Base-by-base conservation (phyloP, 2,888 invertebrate species). In the Kuschelorhynchus macadamiae region DNA sequence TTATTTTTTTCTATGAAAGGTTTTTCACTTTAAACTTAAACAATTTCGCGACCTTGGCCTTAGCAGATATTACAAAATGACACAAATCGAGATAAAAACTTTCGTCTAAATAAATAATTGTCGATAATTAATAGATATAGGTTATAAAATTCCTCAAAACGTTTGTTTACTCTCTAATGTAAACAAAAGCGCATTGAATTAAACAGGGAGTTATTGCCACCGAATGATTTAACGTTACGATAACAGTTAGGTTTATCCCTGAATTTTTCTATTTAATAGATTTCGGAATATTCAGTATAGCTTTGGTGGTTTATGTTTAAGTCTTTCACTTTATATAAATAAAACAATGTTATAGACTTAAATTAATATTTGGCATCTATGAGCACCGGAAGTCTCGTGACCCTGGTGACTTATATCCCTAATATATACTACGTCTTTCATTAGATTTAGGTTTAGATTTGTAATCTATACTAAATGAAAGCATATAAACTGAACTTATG, bases 391-490 rank as follows among this genome's bases (percentile, higher is more conserved):
- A n/a, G n/a, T n/a, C n/a, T n/a, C n/a, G n/a, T n/a, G n/a, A n/a
- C n/a, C n/a, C n/a, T n/a, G 20, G 12, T 55, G 42, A 21, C 41
- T 16, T 30, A 25, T 25, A 8, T 42, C 55, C 16, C 41, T 36
- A 36, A 12, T 30, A 63, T 75, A 77, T 77, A 78, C 79, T 78
- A 77, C 76, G 81, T 81, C 81, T 81, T 81, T 81, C 81, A 81
- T 78, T 79, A 80, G 79, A 74, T 75, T 76, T 77, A 77, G 76
- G 72, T 62, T 75, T 67, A 56, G 57, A 52, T 52, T 36, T 46
- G 42, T 64, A 57, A 62, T 44, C 55, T 55, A 52, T 47, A 67
- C 41, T 56, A 65, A 60, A 46, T 55, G 53, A 55, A 61, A 66
- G 62, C 70, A 59, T 63, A 67, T 55, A 52, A 65, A 71, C 64